Percentiles rank a stretch among this genome's conserved stretches.
These are phyloP conservation scores for Neria commutata DNA, from an alignment of 2,888 invertebrate species.

Conservation along the genomic window DNA sequence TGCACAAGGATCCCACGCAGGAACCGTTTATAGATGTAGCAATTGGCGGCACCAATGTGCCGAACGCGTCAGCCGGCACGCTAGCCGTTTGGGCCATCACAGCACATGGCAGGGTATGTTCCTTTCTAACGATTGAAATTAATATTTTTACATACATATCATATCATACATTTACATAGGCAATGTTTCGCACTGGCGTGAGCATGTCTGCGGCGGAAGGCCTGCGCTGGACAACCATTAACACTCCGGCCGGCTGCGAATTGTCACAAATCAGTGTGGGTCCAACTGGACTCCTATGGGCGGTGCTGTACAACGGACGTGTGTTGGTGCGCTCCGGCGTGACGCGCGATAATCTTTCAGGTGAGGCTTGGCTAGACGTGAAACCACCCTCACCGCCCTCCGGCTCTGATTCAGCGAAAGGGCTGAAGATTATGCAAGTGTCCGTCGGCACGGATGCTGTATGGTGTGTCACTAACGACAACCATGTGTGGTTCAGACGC, in stretches of 20 bases:
- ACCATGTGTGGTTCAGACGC: slow-evolving; percentile 87
- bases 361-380: slow-evolving; percentile 81
- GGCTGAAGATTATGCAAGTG: slow-evolving; percentile 75
- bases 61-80: slow-evolving; percentile 76
- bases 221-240: slow-evolving; percentile 79
- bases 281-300: slow-evolving; percentile 86
- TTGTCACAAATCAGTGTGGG: slow-evolving; percentile 86
- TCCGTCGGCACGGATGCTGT: slow-evolving; percentile 81
- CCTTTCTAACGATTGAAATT: no score
- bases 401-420: slow-evolving; percentile 56
- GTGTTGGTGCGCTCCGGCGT: slow-evolving; percentile 83
- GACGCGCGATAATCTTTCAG: slow-evolving; percentile 71
- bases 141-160: no score
- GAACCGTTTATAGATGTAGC: slow-evolving; percentile 93
- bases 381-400: slow-evolving; percentile 68
- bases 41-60: slow-evolving; percentile 83
- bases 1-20: slow-evolving; percentile 86
- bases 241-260: slow-evolving; percentile 79
- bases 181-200: slow-evolving; percentile 86
- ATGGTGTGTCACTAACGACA: slow-evolving; percentile 80
- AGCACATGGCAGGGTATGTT: slow-evolving; percentile 78
- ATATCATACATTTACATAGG: no score
- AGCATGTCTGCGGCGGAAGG: slow-evolving; percentile 86
- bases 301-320: slow-evolving; percentile 81
- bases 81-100: slow-evolving; percentile 93